These are phyloP conservation scores for Pomatorhinus ruficollis DNA, from an alignment of 2,113 vertebrate genomes.

Conservation along the genomic window DNA sequence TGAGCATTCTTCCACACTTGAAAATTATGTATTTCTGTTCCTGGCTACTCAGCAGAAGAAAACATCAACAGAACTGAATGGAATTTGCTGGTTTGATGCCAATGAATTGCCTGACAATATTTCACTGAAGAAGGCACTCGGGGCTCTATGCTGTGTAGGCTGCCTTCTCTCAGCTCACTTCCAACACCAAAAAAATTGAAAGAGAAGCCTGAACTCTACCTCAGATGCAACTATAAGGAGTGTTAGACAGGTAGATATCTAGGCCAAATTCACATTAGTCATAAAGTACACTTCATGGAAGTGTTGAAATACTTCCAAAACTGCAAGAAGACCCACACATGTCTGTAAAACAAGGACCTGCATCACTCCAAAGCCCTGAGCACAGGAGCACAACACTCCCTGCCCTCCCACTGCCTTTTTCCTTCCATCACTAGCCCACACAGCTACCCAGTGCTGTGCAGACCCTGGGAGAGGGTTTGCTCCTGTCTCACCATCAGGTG, in stretches of 20 bases:
- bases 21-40: not conserved
- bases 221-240: not conserved
- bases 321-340: accelerated
- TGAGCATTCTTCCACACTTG: not conserved
- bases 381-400: not conserved
- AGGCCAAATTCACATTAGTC: not conserved
- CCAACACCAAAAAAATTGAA: not conserved
- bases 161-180: not conserved
- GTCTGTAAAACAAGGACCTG: not conserved
- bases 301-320: not conserved
- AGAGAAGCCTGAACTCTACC: not conserved
- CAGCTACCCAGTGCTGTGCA: accelerated
- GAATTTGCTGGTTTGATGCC: not conserved
- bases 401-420: not conserved
- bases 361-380: not conserved
- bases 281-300: not conserved
- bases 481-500: not conserved
- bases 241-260: not conserved
- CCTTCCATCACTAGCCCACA: not conserved
- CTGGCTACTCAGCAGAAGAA: not conserved
- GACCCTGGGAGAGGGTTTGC: not conserved
- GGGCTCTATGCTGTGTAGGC: not conserved
- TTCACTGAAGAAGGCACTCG: not conserved
- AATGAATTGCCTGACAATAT: not conserved
- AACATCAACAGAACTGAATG: not conserved